phyloP scores from a whole-genome alignment of 2,113 vertebrate genomes.

The Noctilio leporinus region DNA sequence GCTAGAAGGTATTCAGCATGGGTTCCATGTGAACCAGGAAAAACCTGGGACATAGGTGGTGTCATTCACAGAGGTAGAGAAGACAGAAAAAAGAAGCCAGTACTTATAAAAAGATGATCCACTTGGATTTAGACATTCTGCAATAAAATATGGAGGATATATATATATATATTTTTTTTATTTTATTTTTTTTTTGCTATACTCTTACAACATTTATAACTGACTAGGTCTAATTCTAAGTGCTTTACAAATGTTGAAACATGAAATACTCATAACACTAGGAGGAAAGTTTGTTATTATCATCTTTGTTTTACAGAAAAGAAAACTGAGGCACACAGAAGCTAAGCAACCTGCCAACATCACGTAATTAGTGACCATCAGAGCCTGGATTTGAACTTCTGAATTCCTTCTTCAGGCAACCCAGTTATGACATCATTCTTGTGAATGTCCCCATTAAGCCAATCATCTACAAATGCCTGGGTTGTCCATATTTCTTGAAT shows the following conservation, averaged over 20 bases:
- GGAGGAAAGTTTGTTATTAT: neutral
- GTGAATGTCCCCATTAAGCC: neutral
- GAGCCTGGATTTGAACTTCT: neutral
- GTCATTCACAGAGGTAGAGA: neutral
- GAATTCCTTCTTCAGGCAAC: neutral
- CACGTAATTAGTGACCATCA: too few relatives aligned
- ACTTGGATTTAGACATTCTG: neutral
- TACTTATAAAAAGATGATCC: neutral
- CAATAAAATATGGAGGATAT: neutral
- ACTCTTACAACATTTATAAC: neutral
- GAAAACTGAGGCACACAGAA: neutral
- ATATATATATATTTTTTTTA: too few relatives aligned
- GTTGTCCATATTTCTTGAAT: neutral
- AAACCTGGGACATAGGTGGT: neutral
- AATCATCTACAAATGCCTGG: neutral
- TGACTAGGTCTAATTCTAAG: neutral
- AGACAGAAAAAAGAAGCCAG: neutral
- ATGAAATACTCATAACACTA: neutral
- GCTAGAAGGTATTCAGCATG: fast-evolving
- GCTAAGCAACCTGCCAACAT: neutral
- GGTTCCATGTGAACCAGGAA: too few relatives aligned
- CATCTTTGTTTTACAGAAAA: neutral
- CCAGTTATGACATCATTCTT: too few relatives aligned
- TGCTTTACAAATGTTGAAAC: neutral
- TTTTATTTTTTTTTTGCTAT: neutral